Percentiles rank a stretch among this genome's conserved stretches.
phyloP scores from a whole-genome alignment of 2,888 invertebrate genomes.

The Orthosia cruda region DNA sequence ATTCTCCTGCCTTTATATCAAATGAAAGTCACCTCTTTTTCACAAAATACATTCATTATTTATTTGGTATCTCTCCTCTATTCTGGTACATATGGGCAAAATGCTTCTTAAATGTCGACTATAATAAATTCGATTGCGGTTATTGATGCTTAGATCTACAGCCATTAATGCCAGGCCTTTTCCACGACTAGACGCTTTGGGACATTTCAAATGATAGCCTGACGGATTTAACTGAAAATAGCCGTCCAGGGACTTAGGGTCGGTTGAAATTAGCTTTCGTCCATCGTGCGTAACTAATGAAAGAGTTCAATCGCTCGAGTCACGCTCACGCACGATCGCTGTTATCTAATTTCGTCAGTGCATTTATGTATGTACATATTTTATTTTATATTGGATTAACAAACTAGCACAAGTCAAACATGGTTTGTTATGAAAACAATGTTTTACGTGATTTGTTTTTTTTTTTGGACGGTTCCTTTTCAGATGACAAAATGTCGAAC shows the following conservation, averaged over 20 bases:
- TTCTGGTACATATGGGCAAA: background rate
- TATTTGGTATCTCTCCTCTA: too few species aligned
- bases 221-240: conserved; percentile 48
- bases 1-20: too few species aligned
- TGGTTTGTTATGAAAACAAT: background rate
- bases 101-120: background rate
- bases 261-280: conserved; percentile 49
- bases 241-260: conserved; percentile 35
- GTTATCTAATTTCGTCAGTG: conserved; percentile 35
- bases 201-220: conserved; percentile 47
- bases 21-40: too few species aligned
- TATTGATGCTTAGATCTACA: conserved; percentile 9
- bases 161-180: conserved; percentile 13
- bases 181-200: conserved; percentile 27
- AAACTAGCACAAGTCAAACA: background rate
- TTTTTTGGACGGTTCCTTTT: background rate
- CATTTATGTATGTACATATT: conserved; percentile 12
- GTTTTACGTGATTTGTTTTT: conserved; percentile 13
- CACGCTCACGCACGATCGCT: conserved; percentile 28
- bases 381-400: conserved; percentile 17
- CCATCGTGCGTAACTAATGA: conserved; percentile 56
- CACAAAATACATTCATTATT: too few species aligned
- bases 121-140: conserved; percentile 12
- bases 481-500: background rate
- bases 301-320: conserved; percentile 43